Conservation (phyloP, 2,113 vertebrate genomes). For the Ctenomys sociabilis region DNA sequence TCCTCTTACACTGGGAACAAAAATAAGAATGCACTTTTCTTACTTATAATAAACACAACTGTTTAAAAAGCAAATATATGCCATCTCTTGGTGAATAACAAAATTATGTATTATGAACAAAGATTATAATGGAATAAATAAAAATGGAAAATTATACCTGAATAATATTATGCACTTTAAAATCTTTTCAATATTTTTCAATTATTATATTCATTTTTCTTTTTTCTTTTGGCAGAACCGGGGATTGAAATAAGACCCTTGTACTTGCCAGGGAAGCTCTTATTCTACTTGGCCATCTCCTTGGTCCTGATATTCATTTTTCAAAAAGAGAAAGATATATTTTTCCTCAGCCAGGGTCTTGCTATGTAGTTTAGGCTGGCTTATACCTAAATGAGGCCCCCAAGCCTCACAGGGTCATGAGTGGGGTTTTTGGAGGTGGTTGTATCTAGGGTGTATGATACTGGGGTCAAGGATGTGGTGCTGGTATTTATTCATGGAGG, state of each 20-base stretch:
- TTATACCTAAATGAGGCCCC: not conserved
- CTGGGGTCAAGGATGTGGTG: not conserved
- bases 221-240: no score
- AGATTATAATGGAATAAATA: conserved; percentile 20
- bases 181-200: conserved; percentile 9
- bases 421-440: not conserved
- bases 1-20: conserved; percentile 31
- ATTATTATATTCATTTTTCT: no score
- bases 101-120: conserved; percentile 51
- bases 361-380: not conserved
- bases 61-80: conserved; percentile 31
- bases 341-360: not conserved
- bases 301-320: conserved; percentile 48
- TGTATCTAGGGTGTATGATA: not conserved
- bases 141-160: not conserved
- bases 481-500: not conserved
- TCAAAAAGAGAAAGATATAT: not conserved
- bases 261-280: no score
- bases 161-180: not conserved
- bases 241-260: no score
- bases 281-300: no score
- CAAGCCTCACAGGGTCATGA: not conserved
- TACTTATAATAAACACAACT: conserved; percentile 39
- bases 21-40: not conserved
- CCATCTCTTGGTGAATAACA: conserved; percentile 17